Evolutionary conservation across 2,888 invertebrate genomes (phyloP).

Genomic region (Bombylius major): DNA sequence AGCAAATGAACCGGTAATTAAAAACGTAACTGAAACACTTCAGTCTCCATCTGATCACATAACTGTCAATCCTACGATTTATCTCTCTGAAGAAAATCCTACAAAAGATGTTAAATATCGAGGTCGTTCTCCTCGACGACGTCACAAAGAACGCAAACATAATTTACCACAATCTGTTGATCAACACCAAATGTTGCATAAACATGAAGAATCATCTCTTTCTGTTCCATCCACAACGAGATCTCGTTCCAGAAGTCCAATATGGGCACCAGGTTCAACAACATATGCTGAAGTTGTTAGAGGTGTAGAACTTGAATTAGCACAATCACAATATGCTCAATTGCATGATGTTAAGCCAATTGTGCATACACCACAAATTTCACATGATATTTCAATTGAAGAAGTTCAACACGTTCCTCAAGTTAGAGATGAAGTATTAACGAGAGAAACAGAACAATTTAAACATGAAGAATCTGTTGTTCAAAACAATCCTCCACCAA

Average conservation of each 20-base stretch:
- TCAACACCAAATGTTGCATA: neutral
- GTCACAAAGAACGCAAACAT: slow-evolving; percentile 4
- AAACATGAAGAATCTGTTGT: neutral
- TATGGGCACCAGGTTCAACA: slow-evolving; percentile 43
- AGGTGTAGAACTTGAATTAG: slow-evolving; percentile 39
- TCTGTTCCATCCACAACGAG: slow-evolving; percentile 22
- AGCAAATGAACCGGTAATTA: neutral
- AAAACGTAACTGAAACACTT: neutral
- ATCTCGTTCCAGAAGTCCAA: slow-evolving; percentile 45
- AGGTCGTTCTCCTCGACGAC: slow-evolving; percentile 27
- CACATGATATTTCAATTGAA: neutral
- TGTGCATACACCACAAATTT: neutral
- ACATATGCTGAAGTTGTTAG: slow-evolving; percentile 70
- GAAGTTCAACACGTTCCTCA: neutral
- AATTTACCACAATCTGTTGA: neutral
- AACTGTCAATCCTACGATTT: neutral
- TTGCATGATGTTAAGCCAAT: slow-evolving; percentile 6
- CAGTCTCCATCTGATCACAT: neutral
- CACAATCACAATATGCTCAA: slow-evolving; percentile 13
- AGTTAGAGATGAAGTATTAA: neutral
- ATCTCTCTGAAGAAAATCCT: too few species aligned
- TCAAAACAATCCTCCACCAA: neutral
- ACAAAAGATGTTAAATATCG: slow-evolving; percentile 14
- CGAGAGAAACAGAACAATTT: too few species aligned
- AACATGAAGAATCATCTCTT: neutral